Evolutionary conservation across 2,888 invertebrate genomes (phyloP), one percentile per base, ranked within the genome.

Genomic region (Melanchra persicariae): DNA sequence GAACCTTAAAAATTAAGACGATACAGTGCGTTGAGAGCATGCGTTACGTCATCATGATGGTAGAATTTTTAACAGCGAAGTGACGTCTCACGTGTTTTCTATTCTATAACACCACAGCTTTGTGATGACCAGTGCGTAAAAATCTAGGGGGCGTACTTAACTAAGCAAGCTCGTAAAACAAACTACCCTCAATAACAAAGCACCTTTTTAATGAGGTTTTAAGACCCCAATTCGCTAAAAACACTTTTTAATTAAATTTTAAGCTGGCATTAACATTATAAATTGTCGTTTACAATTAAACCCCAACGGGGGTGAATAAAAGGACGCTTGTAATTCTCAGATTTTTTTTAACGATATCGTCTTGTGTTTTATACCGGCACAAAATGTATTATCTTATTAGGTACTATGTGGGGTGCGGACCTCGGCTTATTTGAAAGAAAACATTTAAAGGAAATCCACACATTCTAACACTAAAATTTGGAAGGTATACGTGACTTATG

Each of bases 221-320:
- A 64, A 64, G 34, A 26, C 51, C 43, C 43, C 1, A 26, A 52
- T 52, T 43, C 34, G 15, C n/a, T 26, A 51, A 51, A 74, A 75
- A 64, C 66, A 75, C 15, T 74, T 70, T 70, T 64, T 19, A 70
- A 75, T 70, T 75, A 75, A 65, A 65, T 51, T 70, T 52, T 34
- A 51, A 52, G n/a, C 24, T 51, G 15, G 9, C 22, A 34, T 34
- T n/a, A 40, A 63, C 40, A 74, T 70, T 34, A 63, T 34, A 12
- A 65, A 37, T 24, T 43, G 43, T 51, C 24, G 17, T 75, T 45
- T 22, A 52, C 40, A 70, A 64, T 70, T 51, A 22, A 34, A 51
- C 12, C 2, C n/a, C 34, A 6, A 47, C 3, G 2, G 22, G n/a
- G 43, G 15, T 64, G 24, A 45, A 64, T 12, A 26, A 40, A 47